Evolutionary conservation across 2,113 vertebrate species (phyloP).

Genomic region (Nansenia antarctica): DNA sequence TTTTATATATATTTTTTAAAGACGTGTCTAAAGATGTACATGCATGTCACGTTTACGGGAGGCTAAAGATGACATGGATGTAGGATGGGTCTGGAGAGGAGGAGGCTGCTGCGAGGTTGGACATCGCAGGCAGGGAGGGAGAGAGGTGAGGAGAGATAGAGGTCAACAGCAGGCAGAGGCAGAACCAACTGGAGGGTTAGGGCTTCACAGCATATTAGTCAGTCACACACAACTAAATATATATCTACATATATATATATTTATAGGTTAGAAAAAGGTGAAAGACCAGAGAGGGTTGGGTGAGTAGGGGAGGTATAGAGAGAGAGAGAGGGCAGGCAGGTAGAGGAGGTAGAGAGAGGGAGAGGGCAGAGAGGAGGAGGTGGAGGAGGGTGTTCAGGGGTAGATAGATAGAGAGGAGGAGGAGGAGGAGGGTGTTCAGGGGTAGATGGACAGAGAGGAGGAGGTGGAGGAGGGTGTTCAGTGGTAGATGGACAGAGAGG

Average conservation of each 20-base stretch:
- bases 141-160: conserved; percentile 69
- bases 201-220: not conserved
- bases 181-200: conserved; percentile 18
- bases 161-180: conserved; percentile 63
- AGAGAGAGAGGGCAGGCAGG: not conserved
- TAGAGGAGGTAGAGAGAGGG: too few species aligned
- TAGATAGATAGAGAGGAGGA: not conserved
- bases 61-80: too few species aligned
- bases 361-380: conserved; percentile 2
- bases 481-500: not conserved
- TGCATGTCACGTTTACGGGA: too few species aligned
- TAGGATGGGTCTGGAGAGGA: too few species aligned
- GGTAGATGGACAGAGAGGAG: not conserved
- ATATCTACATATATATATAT: not conserved
- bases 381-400: conserved; percentile 11
- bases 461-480: not conserved
- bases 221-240: too few species aligned
- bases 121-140: conserved; percentile 65
- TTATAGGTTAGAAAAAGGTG: not conserved
- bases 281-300: too few species aligned
- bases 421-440: not conserved
- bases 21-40: too few species aligned
- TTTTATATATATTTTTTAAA: too few species aligned
- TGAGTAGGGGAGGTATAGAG: not conserved
- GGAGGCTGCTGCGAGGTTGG: conserved; percentile 70